Base-by-base conservation (phyloP, 30 jellyfish, hydroid and myxozoan genomes). In the Chrysaora quinquecirrha region DNA sequence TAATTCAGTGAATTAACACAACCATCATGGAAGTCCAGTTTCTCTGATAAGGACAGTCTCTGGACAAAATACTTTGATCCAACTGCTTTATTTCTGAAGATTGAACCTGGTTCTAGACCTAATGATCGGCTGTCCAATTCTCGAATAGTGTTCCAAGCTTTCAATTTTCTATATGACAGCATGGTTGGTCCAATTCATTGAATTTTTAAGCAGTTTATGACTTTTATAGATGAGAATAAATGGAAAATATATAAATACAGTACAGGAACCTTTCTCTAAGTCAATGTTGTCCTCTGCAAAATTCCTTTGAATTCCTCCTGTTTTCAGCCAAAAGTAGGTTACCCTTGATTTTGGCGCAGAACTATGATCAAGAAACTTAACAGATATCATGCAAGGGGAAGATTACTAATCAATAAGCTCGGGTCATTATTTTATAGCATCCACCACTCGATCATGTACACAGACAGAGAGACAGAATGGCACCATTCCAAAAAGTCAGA, bases 1-100 rank as follows among this genome's bases (percentile, higher is more conserved):
- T 86, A 93, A 82, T 82, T 86, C 66, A 93, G 27, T 1, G 97
- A 76, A 75, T 93, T 93, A 25, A 93, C 98, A 71, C 98, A 93
- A 14, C 98, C 98, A 64, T 86, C 93, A 52, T 93, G 98, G 64
- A 78, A 93, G 20, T 86, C 30, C 35, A 93, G 74, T 35, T 72
- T 71, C 31, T 63, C 31, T 16, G 84, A 48, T 49, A 81, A 66
- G 24, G 84, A 78, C 18, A 93, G 83, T 73, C 98, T 63, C 34
- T 80, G 81, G 48, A 91, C 95, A 34, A 85, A 67, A 9, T 30
- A 56, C 30, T 34, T 85, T 14, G 98, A 77, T 34, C 92, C 84
- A 46, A 33, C 16, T 24, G 96, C 96, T 23, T 48, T 73, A 30
- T 72, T 85, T 54, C 95, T 88, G 66, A 85, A 91, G 6, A 21